Base-by-base conservation (phyloP, 35 echinoderm and acorn worm genomes). In the Amphiura filiformis region DNA sequence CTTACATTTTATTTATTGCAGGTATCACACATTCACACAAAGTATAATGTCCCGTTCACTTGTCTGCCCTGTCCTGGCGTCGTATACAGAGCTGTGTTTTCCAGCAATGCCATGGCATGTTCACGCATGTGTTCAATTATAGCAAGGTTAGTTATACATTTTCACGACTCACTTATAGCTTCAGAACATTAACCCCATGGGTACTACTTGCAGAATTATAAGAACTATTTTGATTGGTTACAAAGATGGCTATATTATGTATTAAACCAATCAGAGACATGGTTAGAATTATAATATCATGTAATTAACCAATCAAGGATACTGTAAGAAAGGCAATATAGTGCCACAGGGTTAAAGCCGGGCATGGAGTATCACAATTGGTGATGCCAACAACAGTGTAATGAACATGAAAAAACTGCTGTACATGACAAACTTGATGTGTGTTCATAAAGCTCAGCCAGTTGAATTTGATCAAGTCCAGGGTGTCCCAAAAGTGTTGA, bases 111-210 rank as follows among this genome's bases (percentile, higher is more conserved):
- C 18, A 79, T 93, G 33, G 81, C 78, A 0, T 85, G 89, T 30
- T 93, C 91, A 0, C 78, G 95, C 36, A 64, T 97, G 49, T 97
- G 95, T 80, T 81, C 93, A 52, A 86, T 97, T n/a, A 80, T 97
- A 34, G 88, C 88, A 78, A 87, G 91, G 95, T 93, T 82, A 80
- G 95, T 93, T n/a, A n/a, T n/a, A n/a, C n/a, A n/a, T n/a, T n/a
- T n/a, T n/a, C n/a, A n/a, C n/a, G n/a, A n/a, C n/a, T n/a, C n/a
- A n/a, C n/a, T n/a, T n/a, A n/a, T n/a, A n/a, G n/a, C 33, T 26
- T 32, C 39, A 22, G 31, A 34, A 76, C 26, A 28, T 3, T 76
- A 4, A 31, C 4, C 4, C 5, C 26, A 76, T n/a, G 26, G 26
- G 26, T 76, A 76, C 26, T 35, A 5, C 75, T 11, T 9, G 26